Evolutionary conservation across 2,113 vertebrate genomes (phyloP).

Genomic region (Peucedramus taeniatus): DNA sequence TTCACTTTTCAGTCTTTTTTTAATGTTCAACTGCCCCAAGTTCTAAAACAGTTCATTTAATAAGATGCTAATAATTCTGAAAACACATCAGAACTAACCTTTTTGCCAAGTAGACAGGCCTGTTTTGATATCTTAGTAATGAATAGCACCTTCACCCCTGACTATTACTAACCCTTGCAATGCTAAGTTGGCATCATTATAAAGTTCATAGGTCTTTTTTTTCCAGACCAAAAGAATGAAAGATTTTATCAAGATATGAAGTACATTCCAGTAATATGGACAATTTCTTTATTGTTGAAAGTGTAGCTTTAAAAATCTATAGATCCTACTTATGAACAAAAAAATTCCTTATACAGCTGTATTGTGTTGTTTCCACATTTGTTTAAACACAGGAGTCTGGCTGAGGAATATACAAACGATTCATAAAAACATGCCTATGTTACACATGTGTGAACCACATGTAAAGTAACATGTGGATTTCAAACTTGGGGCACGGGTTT

Average conservation of each 20-base stretch:
- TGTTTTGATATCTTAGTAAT: conserved; percentile 26
- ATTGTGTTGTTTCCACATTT: conserved; percentile 67
- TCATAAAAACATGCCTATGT: conserved; percentile 66
- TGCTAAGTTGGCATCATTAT: not conserved
- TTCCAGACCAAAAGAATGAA: conserved; percentile 31
- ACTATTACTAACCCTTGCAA: not conserved
- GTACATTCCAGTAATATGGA: conserved; percentile 23
- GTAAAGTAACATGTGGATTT: conserved; percentile 40
- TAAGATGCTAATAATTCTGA: conserved; percentile 38
- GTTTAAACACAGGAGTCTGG: conserved; percentile 65
- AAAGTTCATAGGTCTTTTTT: not conserved
- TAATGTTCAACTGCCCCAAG: not conserved
- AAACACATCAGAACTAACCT: not conserved
- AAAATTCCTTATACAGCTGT: conserved; percentile 62
- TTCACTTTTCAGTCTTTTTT: not conserved
- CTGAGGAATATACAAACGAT: conserved; percentile 62
- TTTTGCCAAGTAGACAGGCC: conserved; percentile 6
- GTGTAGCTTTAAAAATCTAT: conserved; percentile 45
- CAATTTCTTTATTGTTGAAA: conserved; percentile 45
- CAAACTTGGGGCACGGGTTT: not conserved
- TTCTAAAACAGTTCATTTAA: conserved; percentile 31
- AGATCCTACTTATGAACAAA: conserved; percentile 37
- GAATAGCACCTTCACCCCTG: conserved; percentile 29
- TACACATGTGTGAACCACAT: conserved; percentile 71
- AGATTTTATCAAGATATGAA: conserved; percentile 29